Conservation (phyloP, 1,140 invertebrate species). For the Heterodera schachtii region DNA sequence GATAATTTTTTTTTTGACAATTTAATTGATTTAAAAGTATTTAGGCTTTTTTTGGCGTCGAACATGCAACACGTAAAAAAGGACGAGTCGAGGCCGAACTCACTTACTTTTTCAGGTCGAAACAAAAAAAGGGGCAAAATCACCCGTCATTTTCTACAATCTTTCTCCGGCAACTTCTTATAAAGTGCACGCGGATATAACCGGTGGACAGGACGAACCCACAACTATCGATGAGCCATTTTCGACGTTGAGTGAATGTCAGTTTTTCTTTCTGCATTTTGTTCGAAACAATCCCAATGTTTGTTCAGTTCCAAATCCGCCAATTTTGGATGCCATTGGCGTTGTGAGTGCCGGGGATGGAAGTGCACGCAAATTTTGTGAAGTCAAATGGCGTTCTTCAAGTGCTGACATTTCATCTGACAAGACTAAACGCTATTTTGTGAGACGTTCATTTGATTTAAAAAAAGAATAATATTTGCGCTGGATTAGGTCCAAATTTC, state of each 20-base stretch:
- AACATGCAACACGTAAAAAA: too few species aligned
- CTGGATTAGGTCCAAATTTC: slow-evolving; percentile 52
- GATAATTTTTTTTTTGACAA: neutral
- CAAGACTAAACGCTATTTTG: slow-evolving; percentile 48
- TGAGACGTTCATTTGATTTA: neutral
- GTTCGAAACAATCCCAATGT: slow-evolving; percentile 10
- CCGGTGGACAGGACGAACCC: slow-evolving; percentile 59
- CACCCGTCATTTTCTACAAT: slow-evolving; percentile 51
- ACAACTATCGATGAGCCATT: slow-evolving; percentile 58
- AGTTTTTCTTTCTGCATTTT: neutral
- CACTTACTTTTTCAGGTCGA: slow-evolving; percentile 32
- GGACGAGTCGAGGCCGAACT: too few species aligned
- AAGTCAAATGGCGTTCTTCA: slow-evolving; percentile 51
- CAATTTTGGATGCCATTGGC: slow-evolving; percentile 49
- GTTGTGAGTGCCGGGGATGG: slow-evolving; percentile 43
- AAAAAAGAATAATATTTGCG: neutral
- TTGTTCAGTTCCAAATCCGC: slow-evolving; percentile 36
- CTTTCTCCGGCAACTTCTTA: slow-evolving; percentile 62
- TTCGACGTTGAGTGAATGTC: slow-evolving; percentile 44
- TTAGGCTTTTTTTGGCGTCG: neutral
- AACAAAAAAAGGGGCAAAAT: slow-evolving; percentile 50
- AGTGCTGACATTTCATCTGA: slow-evolving; percentile 15
- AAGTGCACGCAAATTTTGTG: slow-evolving; percentile 44
- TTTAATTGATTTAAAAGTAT: neutral
- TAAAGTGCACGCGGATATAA: slow-evolving; percentile 54